Base-by-base conservation (phyloP, 2,113 vertebrate species). In the Hemiscyllium ocellatum region DNA sequence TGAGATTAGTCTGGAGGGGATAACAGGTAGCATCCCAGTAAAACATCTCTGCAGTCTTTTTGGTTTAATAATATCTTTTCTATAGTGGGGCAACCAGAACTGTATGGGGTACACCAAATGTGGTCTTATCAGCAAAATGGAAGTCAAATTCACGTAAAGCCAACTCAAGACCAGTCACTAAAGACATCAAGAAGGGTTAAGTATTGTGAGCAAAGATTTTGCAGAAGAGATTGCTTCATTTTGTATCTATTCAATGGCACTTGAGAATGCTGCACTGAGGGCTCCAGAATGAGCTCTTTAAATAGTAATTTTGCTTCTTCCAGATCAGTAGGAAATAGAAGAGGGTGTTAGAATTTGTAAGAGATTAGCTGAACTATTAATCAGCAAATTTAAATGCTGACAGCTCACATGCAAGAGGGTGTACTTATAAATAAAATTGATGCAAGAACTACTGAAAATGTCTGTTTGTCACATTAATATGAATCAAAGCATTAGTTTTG, bases 401-500 rank as follows among this genome's bases (percentile, higher is more conserved):
- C 52, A 65, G 29, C 56, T 19, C 15, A 47, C 52, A 65, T n/a
- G 29, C 61, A n/a, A 91, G 33, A 56, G n/a, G 56, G 52, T 65
- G 12, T 65, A 37, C 56, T 91, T 91, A 61, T 33, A 91, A 91
- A n/a, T 29, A 91, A 65, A 65, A 6, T 65, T 37, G 1, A 83
- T 83, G 80, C 20, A 19, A 91, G 65, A 90, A 33, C 15, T 56
- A 91, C 7, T 91, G 56, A 65, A 90, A 90, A 33, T 10, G 29
- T 17, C 87, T 56, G 22, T 90, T 91, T 65, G 87, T 91, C 87
- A 91, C 29, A 91, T 91, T 91, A 65, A 65, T 91, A n/a, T 91
- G 87, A 91, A 33, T 61, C 61, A 56, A 13, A 61, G 56, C 56
- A 61, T n/a, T 91, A 91, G 26, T 91, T 12, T 61, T 33, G 2